These are phyloP conservation scores for Microplitis demolitor DNA, from an alignment of 1,140 invertebrate species.

Conservation along the genomic window DNA sequence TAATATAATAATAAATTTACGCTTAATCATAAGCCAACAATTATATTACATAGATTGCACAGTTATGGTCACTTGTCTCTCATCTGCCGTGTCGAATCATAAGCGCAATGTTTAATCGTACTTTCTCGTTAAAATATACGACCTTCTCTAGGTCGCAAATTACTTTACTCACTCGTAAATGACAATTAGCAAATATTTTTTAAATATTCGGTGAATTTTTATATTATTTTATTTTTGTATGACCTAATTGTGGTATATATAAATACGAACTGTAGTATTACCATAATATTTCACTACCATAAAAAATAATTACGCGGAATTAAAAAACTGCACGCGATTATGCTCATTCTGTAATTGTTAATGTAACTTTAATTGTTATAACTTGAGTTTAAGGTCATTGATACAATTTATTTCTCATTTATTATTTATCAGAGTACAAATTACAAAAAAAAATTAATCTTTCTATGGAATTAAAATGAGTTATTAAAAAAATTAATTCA, in stretches of 20 bases:
- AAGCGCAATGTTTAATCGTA: not conserved
- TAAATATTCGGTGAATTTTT: too few species aligned
- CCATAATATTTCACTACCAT: not conserved
- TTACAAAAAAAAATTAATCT: too few species aligned
- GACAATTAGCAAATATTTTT: not conserved
- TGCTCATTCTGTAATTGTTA: not conserved
- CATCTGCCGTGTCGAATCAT: too few species aligned
- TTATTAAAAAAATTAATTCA: too few species aligned
- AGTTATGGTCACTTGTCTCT: not conserved
- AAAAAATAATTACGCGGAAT: not conserved
- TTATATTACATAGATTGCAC: not conserved
- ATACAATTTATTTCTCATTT: not conserved
- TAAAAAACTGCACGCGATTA: constrained; percentile 12
- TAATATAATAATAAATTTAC: not conserved
- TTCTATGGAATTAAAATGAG: too few species aligned
- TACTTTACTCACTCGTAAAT: not conserved
- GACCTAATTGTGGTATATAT: too few species aligned
- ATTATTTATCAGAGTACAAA: not conserved
- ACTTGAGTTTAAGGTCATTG: constrained; percentile 13
- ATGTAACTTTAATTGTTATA: too few species aligned
- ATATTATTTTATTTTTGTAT: too few species aligned
- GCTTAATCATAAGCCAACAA: not conserved
- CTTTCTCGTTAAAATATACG: not conserved
- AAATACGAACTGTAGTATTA: too few species aligned
- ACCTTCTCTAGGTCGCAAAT: constrained; percentile 3